Evolutionary conservation across 2,113 vertebrate species (phyloP).

Genomic region (Sinocyclocheilus grahami): DNA sequence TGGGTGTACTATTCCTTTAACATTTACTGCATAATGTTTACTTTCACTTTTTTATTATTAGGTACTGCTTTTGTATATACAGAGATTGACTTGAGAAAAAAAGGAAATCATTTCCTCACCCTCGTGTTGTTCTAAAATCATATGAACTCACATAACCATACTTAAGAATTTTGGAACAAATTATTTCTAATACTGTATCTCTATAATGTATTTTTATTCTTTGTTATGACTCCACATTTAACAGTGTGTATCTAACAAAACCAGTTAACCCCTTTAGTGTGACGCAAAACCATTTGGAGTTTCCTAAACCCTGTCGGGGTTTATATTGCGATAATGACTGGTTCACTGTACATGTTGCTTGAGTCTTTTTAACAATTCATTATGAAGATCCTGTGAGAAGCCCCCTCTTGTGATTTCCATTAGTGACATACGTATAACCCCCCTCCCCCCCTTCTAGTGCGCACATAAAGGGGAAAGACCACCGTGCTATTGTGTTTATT

Average conservation of each 20-base stretch:
- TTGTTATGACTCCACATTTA: neutral
- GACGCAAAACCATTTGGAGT: neutral
- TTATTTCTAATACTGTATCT: too few species aligned
- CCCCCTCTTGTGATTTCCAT: neutral
- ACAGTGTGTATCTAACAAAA: neutral
- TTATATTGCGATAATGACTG: neutral
- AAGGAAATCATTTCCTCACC: too few species aligned
- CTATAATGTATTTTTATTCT: too few species aligned
- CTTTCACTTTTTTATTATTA: too few species aligned
- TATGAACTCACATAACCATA: too few species aligned
- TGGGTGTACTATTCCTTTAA: too few species aligned
- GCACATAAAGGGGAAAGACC: slow-evolving; percentile 12
- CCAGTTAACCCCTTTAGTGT: neutral
- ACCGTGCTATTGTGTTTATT: slow-evolving; percentile 1
- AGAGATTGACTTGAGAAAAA: too few species aligned
- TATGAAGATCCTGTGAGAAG: neutral
- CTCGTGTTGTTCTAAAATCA: too few species aligned
- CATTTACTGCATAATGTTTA: too few species aligned
- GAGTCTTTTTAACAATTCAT: neutral
- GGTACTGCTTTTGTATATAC: too few species aligned
- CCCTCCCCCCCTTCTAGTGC: slow-evolving; percentile 4
- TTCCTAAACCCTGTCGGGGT: neutral
- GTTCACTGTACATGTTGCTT: neutral
- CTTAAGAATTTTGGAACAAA: too few species aligned
- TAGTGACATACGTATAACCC: slow-evolving; percentile 32